Conservation (phyloP, 1,140 invertebrate species). For the Drosophila albomicans region DNA sequence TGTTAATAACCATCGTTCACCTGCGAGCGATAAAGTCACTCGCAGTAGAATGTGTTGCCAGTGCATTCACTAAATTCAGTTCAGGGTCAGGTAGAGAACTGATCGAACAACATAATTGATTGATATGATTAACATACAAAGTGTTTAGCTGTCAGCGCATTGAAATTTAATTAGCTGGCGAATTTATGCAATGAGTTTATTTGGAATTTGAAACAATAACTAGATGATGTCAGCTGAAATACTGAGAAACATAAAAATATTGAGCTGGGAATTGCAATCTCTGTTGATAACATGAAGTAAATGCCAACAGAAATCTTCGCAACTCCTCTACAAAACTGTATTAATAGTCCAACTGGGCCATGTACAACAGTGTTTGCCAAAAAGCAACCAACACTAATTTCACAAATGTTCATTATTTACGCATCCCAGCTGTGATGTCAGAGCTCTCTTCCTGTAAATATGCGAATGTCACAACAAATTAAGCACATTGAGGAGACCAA, state of each 20-base stretch:
- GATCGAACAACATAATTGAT: neutral
- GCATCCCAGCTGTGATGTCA: constrained; percentile 20
- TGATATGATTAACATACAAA: constrained; percentile 14
- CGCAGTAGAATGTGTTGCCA: constrained; percentile 20
- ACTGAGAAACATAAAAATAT: neutral
- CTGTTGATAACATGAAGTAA: neutral
- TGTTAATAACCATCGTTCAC: constrained; percentile 38
- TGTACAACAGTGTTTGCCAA: constrained; percentile 2
- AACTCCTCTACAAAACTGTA: constrained; percentile 1
- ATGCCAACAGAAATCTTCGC: neutral
- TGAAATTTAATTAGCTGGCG: neutral
- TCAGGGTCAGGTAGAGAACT: constrained; percentile 48
- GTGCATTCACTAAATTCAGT: constrained; percentile 53
- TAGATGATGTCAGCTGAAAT: too few species aligned
- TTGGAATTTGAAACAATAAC: neutral
- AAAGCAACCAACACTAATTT: constrained; percentile 7
- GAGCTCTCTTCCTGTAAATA: constrained; percentile 16
- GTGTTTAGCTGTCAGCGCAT: neutral
- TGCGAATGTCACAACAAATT: constrained; percentile 42
- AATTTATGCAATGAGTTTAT: neutral
- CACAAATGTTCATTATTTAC: constrained; percentile 19
- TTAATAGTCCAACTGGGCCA: neutral
- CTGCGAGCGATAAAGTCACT: constrained; percentile 25
- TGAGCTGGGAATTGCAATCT: constrained; percentile 13
- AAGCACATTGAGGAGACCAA: constrained; percentile 20